phyloP scores from a whole-genome alignment of 2,888 invertebrate species.

The Tenthredo scrophulariae region DNA sequence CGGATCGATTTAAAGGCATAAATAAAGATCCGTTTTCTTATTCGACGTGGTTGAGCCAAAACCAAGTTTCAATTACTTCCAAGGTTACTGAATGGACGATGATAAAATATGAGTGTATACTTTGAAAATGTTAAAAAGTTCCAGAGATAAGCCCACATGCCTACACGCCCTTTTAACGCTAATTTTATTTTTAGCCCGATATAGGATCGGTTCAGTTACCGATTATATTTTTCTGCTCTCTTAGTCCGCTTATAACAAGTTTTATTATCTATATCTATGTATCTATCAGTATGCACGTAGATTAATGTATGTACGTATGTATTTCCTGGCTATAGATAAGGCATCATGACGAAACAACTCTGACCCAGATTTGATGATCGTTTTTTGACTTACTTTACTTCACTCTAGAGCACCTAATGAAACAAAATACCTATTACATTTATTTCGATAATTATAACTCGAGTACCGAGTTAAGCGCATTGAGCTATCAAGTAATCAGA shows the following conservation, averaged over 20 bases:
- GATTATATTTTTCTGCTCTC: not conserved
- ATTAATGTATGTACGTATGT: not conserved
- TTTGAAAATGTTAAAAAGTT: not conserved
- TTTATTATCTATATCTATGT: not conserved
- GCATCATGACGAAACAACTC: not conserved
- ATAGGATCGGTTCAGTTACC: not conserved
- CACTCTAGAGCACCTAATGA: not conserved
- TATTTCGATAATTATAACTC: not conserved
- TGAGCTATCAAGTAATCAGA: not conserved
- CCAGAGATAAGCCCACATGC: not conserved
- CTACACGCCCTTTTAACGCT: not conserved
- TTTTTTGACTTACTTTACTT: not conserved
- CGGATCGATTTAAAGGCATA: too few relatives aligned
- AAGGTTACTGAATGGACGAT: not conserved
- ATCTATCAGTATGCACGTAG: not conserved
- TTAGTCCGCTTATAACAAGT: not conserved
- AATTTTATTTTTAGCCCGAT: not conserved
- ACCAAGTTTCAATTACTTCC: not conserved
- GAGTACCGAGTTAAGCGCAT: not conserved
- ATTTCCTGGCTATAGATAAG: not conserved
- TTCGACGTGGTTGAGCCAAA: not conserved
- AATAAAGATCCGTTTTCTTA: not conserved
- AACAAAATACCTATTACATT: not conserved
- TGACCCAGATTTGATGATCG: not conserved
- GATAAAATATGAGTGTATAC: not conserved